Percentiles rank a stretch among this genome's conserved stretches.
These are phyloP conservation scores for Nansenia antarctica DNA, from an alignment of 2,113 vertebrate genomes.

Conservation along the genomic window DNA sequence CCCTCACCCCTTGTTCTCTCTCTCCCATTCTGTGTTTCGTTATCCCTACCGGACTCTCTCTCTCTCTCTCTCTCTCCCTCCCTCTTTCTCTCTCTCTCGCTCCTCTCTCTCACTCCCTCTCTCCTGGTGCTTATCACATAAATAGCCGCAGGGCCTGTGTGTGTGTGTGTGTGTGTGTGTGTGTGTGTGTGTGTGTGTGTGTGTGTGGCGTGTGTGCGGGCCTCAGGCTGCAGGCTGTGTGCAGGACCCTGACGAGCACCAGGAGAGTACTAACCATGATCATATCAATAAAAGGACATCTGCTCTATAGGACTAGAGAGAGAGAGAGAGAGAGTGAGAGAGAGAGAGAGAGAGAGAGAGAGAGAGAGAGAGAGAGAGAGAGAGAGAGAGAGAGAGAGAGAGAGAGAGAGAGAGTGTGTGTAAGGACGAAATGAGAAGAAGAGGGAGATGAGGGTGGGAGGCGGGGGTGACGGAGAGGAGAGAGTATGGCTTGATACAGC, in stretches of 20 bases:
- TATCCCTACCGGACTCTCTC: conserved; percentile 12
- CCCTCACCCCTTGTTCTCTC: background rate
- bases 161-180: conserved; percentile 26
- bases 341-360: background rate
- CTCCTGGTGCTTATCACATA: conserved; percentile 7
- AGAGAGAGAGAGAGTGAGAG: background rate
- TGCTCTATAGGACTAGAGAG: conserved; percentile 33
- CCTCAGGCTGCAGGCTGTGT: conserved; percentile 32
- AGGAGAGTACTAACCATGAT: conserved; percentile 68
- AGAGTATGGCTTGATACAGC: conserved; percentile 7
- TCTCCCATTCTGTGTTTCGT: background rate
- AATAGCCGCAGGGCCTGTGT: conserved; percentile 18
- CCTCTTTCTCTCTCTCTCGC: background rate
- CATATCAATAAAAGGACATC: conserved; percentile 68
- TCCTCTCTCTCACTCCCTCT: background rate
- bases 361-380: background rate
- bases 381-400: background rate
- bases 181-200: conserved; percentile 21
- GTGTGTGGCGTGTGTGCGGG: conserved; percentile 22
- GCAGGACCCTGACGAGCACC: conserved; percentile 54
- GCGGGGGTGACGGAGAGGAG: background rate
- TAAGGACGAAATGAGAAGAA: background rate
- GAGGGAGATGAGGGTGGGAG: background rate
- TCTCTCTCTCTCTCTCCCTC: conserved; percentile 13
- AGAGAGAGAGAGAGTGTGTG: background rate